Percentiles rank a stretch among this genome's conserved stretches.
Conservation (phyloP, 2,113 vertebrate species). For the Turdus rufiventris region DNA sequence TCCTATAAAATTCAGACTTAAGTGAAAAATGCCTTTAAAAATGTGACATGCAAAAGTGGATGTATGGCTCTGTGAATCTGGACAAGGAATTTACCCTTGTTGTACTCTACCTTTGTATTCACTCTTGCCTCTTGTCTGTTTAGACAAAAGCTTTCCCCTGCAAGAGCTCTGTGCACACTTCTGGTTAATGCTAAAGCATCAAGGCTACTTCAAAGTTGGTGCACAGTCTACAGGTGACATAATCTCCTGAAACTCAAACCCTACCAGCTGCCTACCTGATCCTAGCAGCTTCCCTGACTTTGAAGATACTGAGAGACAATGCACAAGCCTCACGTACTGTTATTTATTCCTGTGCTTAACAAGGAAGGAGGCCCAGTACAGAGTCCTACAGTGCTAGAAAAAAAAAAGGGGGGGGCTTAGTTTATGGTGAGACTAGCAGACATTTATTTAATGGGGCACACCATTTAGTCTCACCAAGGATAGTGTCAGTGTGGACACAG, state of each 20-base stretch:
- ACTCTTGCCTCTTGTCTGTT: background rate
- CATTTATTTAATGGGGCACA: background rate
- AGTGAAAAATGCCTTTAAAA: background rate
- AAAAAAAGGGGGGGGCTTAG: accelerated
- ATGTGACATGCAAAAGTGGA: background rate
- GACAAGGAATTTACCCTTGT: background rate
- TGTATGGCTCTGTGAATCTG: background rate
- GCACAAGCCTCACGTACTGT: accelerated
- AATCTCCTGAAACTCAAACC: background rate
- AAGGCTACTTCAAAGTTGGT: background rate
- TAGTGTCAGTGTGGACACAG: background rate
- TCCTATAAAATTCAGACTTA: background rate
- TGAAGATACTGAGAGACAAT: background rate
- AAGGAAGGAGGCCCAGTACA: background rate
- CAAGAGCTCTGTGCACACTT: background rate
- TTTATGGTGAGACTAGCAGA: background rate
- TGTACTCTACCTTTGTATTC: background rate
- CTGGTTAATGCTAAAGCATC: background rate
- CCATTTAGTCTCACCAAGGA: background rate
- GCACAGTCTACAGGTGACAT: background rate
- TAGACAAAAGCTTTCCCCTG: background rate
- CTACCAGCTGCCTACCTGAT: background rate
- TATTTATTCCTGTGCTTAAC: background rate
- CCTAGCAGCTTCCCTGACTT: background rate
- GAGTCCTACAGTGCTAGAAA: background rate